phyloP scores from a whole-genome alignment of 2,888 invertebrate species.

The Hoplodrina ambigua region DNA sequence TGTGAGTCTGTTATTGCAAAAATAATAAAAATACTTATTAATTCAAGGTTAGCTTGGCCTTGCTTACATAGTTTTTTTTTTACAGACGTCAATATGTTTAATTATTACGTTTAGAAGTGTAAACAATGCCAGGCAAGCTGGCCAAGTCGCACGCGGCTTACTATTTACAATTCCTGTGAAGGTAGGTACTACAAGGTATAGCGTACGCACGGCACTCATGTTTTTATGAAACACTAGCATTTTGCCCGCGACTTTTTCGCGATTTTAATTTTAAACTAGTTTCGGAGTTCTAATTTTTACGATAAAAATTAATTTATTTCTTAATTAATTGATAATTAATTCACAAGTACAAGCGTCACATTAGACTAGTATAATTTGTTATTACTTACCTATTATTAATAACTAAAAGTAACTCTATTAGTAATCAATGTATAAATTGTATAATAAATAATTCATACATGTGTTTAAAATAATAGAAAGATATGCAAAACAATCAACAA shows the following conservation, averaged over 20 bases:
- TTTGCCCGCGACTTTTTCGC: not conserved
- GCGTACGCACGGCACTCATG: not conserved
- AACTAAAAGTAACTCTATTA: no score
- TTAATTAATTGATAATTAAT: no score
- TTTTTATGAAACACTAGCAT: slow-evolving; percentile 23
- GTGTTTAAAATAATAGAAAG: no score
- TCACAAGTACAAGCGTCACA: no score
- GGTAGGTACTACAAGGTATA: not conserved
- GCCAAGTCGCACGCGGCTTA: slow-evolving; percentile 17
- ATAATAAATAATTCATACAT: no score
- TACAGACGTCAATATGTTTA: slow-evolving; percentile 31
- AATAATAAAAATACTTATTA: slow-evolving; percentile 82
- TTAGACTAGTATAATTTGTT: no score
- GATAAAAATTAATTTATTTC: no score
- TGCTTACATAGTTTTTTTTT: slow-evolving; percentile 83
- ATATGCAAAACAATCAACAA: slow-evolving; percentile 70
- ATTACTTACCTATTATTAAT: no score
- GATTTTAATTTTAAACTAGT: not conserved
- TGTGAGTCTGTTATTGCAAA: slow-evolving; percentile 84
- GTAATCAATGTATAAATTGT: no score
- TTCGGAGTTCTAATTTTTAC: no score
- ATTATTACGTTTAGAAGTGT: slow-evolving; percentile 33
- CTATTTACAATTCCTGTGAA: slow-evolving; percentile 18
- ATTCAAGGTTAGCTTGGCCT: slow-evolving; percentile 85
- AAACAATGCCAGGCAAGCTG: slow-evolving; percentile 25